A percentile compares a stretch with the other conserved stretches of the same genome.
Conservation (phyloP, 2,888 invertebrate species). For the Oxytorus armatus region DNA sequence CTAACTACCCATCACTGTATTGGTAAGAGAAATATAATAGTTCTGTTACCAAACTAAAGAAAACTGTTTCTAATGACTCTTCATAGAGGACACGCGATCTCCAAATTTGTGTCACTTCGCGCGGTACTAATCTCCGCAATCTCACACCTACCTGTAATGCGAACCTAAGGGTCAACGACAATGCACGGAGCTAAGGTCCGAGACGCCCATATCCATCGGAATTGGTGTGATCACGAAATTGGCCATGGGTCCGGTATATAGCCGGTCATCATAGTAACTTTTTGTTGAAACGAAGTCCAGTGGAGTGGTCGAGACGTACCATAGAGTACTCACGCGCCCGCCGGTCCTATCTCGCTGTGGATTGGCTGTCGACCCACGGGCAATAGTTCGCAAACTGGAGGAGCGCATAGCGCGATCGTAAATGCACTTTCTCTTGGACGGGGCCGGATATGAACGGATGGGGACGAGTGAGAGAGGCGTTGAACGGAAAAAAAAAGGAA, state of each 20-base stretch:
- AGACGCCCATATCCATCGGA: constrained; percentile 64
- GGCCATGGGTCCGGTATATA: constrained; percentile 71
- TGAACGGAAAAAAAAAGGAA: constrained; percentile 20
- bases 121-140: constrained; percentile 21
- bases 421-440: not conserved
- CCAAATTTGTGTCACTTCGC: not conserved
- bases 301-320: constrained; percentile 28
- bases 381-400: constrained; percentile 3
- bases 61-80: too few relatives aligned
- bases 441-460: not conserved
- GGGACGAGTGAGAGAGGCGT: constrained; percentile 28
- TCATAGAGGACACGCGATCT: not conserved
- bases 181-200: constrained; percentile 47
- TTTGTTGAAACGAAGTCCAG: constrained; percentile 46
- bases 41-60: too few relatives aligned
- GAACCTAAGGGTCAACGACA: constrained; percentile 49
- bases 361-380: not conserved
- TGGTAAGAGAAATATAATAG: too few relatives aligned
- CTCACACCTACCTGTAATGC: not conserved
- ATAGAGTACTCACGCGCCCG: not conserved
- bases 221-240: constrained; percentile 76
- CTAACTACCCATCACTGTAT: too few relatives aligned
- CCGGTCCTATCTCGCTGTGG: not conserved
- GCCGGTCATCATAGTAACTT: constrained; percentile 69
- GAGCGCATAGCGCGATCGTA: not conserved